phyloP scores from a whole-genome alignment of 1,140 invertebrate genomes.

The Procambarus virginalis region DNA sequence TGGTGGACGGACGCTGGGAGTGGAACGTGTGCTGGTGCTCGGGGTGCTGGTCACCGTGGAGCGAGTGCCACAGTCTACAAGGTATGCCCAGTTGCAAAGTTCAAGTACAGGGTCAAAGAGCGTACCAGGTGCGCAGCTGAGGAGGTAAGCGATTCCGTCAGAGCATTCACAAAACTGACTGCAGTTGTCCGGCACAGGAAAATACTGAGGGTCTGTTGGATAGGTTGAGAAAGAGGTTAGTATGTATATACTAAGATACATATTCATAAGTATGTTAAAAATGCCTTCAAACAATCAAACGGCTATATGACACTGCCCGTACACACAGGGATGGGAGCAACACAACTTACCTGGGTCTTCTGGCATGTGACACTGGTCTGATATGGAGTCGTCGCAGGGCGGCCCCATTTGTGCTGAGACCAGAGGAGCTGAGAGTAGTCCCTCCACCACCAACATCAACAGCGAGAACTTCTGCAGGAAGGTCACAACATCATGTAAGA shows the following conservation, averaged over 20 bases:
- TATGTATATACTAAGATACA: too few relatives aligned
- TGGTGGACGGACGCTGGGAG: too few relatives aligned
- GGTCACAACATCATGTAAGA: too few relatives aligned
- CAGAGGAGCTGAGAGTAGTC: too few relatives aligned
- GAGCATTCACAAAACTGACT: constrained; percentile 36
- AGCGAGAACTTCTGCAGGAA: too few relatives aligned
- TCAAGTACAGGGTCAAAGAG: not conserved
- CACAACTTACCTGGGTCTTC: not conserved
- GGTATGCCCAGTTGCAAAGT: not conserved
- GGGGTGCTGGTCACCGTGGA: not conserved
- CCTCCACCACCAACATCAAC: too few relatives aligned
- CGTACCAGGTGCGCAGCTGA: not conserved
- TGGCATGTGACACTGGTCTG: not conserved
- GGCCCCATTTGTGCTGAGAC: too few relatives aligned
- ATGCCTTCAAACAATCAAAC: too few relatives aligned
- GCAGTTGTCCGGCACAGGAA: not conserved
- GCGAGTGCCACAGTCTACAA: constrained; percentile 19
- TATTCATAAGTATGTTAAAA: too few relatives aligned
- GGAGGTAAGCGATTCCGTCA: constrained; percentile 22
- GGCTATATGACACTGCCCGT: not conserved
- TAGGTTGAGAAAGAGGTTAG: too few relatives aligned
- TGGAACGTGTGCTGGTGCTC: too few relatives aligned
- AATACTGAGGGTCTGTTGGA: not conserved
- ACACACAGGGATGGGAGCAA: not conserved
- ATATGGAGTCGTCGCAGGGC: too few relatives aligned